Percentiles rank a stretch among this genome's conserved stretches.
Evolutionary conservation across 2,113 vertebrate species (phyloP).

Genomic region (Stictonetta naevosa): DNA sequence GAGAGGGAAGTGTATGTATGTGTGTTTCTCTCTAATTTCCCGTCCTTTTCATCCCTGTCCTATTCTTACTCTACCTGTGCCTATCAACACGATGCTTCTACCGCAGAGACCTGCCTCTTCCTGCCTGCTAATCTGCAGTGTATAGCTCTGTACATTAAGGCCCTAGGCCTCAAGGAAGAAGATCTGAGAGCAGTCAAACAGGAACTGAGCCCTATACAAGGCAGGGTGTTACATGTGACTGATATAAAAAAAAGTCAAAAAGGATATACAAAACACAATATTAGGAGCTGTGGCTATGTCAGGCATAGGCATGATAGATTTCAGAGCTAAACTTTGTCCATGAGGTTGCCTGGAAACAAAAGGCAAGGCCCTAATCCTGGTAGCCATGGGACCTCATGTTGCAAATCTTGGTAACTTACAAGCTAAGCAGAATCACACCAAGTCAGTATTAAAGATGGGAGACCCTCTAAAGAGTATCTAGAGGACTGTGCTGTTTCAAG

Average conservation of each 20-base stretch:
- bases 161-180: slow-evolving; percentile 40
- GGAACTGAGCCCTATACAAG: slow-evolving; percentile 14
- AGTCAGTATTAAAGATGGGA: slow-evolving; percentile 62
- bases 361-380: slow-evolving; percentile 2
- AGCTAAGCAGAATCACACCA: slow-evolving; percentile 19
- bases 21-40: slow-evolving; percentile 50
- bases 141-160: slow-evolving; percentile 50
- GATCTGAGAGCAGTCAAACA: slow-evolving; percentile 34
- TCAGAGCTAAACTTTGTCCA: neutral
- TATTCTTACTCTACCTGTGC: slow-evolving; percentile 57
- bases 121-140: slow-evolving; percentile 43
- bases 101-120: slow-evolving; percentile 56
- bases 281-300: slow-evolving; percentile 25
- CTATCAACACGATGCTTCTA: slow-evolving; percentile 45
- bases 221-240: slow-evolving; percentile 23
- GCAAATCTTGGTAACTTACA: neutral
- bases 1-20: slow-evolving; percentile 43
- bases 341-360: neutral
- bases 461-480: slow-evolving; percentile 28
- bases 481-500: slow-evolving; percentile 58
- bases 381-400: neutral
- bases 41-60: slow-evolving; percentile 59
- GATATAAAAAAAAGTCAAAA: neutral
- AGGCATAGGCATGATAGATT: neutral
- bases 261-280: neutral